Evolutionary conservation across 2,888 invertebrate genomes (phyloP), one percentile per base, ranked within the genome.

Genomic region (Ypsolopha scabrella): DNA sequence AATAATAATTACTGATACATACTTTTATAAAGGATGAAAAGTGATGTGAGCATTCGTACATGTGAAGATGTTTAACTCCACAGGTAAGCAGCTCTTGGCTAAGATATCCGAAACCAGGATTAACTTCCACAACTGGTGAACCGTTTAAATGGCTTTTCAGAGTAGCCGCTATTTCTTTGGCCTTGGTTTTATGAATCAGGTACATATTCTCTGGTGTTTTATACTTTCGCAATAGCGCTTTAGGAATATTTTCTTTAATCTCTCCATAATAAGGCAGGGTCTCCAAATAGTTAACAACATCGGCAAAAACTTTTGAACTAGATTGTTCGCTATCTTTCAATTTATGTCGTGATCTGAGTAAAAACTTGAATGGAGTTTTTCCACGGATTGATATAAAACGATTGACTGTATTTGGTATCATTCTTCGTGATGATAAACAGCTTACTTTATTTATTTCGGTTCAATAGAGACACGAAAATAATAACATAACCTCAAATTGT

Each of bases 41-140:
- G 14, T 83, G 67, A 14, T 67, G 65, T 52, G 87, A 76, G 7
- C 72, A 62, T 74, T 94, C 94, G 64, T 89, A 90, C 53, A 92
- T 63, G 54, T 90, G 73, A 10, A 93, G 73, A 46, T 76, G 69
- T 7, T 81, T 75, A 34, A 88, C 71, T 13, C 82, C 83, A 57
- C 68, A 70, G 7, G 87, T 64, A 6, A 93, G 68, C 37, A 94
- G 65, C 58, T 90, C 81, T 57, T 82, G 69, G 1, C 91, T 90
- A 48, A 93, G 69, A 14, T 90, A 70, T 0, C 93, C 92, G 43
- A 90, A 74, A 0, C 93, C 93, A 0, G 93, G 91, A 75, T 91
- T 92, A 0, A 91, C 80, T 79, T 94, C 93, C n/a, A 91, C 72
- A 11, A 91, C 64, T 2, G 87, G 75, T 10, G 68, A 61, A n/a